Base-by-base conservation (phyloP, 2,113 vertebrate species). In the Labeo catla region DNA sequence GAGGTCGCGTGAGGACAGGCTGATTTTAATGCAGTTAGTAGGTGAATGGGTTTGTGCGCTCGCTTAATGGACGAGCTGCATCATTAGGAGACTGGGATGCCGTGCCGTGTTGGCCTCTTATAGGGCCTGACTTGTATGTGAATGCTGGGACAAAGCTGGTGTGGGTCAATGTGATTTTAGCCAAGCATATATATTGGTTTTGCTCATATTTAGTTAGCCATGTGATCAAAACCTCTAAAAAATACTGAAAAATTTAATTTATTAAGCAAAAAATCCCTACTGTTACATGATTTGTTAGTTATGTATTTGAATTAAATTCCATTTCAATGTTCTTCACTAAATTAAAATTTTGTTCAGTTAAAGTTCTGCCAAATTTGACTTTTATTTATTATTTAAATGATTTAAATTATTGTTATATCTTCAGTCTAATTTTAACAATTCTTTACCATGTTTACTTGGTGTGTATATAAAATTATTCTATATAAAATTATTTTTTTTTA, bases 1-100 rank as follows among this genome's bases (percentile, higher is more conserved):
- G 84, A 84, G 84, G 57, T 86, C 49, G 39, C 19, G 13, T 9
- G 34, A 73, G 81, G 81, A 73, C 81, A 43, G 59, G 81, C 82
- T 77, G 57, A 43, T 83, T 89, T 87, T 61, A 85, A 87, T 79
- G 66, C 78, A 72, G 28, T 65, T 84, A 65, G 84, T 36, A 89
- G 83, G 86, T 86, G 83, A 90, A 84, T 80, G 86, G 81, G 70
- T 83, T 77, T 82, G 82, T 47, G 66, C 39, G 43, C 39, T 43
- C 80, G 4, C 57, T 68, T 88, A 63, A 83, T 59, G 87, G 45
- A n/a, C 6, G 76, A 85, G 90, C 86, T 74, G 82, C 90, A 86
- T 49, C 59, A 47, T 81, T 81, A 81, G 59, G 39, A 16, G 10
- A n/a, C 4, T 63, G 6, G n/a, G 45, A 49, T 12, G 43, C 5